phyloP scores from a whole-genome alignment of 2,888 invertebrate species.

The Drosophila atripex region DNA sequence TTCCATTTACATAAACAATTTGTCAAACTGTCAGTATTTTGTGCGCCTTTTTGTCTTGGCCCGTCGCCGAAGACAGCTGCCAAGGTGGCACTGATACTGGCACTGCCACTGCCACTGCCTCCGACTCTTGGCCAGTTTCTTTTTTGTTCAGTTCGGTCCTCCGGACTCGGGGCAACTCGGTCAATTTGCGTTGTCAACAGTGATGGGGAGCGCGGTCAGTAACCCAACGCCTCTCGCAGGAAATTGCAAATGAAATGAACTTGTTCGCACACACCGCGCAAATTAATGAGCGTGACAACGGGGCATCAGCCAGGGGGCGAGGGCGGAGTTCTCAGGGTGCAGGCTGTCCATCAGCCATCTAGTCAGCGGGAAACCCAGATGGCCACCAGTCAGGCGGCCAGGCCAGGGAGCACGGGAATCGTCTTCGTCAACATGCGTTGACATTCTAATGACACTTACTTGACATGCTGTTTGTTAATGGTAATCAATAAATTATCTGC shows the following conservation, averaged over 20 bases:
- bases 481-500: constrained; percentile 63
- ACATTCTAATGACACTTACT: constrained; percentile 74
- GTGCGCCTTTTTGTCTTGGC: constrained; percentile 61
- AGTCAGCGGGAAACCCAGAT: constrained; percentile 17
- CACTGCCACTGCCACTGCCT: neutral
- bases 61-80: constrained; percentile 70
- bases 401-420: constrained; percentile 5
- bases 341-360: constrained; percentile 29
- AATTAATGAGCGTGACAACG: constrained; percentile 69
- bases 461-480: constrained; percentile 64
- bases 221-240: constrained; percentile 45
- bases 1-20: constrained; percentile 75
- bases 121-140: neutral
- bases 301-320: constrained; percentile 16
- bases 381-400: constrained; percentile 19
- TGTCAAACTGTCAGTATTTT: constrained; percentile 74
- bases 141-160: neutral
- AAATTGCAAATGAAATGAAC: constrained; percentile 61
- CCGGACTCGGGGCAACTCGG: constrained; percentile 15
- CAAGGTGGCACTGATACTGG: constrained; percentile 27
- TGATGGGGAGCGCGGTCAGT: constrained; percentile 51
- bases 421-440: constrained; percentile 56
- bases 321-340: neutral
- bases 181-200: constrained; percentile 66
- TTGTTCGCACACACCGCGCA: constrained; percentile 58